A percentile compares a stretch with the other conserved stretches of the same genome.
phyloP scores from a whole-genome alignment of 2,888 invertebrate genomes.

The Schizaphis graminum region DNA sequence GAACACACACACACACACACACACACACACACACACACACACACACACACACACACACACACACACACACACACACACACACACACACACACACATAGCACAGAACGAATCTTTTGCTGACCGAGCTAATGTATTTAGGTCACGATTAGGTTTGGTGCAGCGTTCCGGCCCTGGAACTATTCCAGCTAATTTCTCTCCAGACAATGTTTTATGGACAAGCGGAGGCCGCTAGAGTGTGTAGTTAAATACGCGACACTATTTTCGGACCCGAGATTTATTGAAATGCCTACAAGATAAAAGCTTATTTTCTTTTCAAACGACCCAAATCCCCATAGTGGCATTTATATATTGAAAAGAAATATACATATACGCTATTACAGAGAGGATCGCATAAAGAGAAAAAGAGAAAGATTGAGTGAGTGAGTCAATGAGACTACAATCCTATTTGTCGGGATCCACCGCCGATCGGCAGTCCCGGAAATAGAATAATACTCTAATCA shows the following conservation, averaged over 20 bases:
- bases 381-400: neutral
- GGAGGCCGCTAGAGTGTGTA: neutral
- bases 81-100: neutral
- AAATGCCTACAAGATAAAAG: conserved; percentile 54
- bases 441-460: conserved; percentile 2
- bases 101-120: neutral
- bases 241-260: conserved; percentile 37
- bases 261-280: conserved; percentile 51
- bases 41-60: neutral
- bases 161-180: conserved; percentile 35
- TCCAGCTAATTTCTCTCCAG: conserved; percentile 51
- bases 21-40: too few relatives aligned
- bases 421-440: neutral
- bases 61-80: neutral
- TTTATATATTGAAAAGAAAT: conserved; percentile 56
- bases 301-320: conserved; percentile 62
- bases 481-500: conserved; percentile 52
- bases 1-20: too few relatives aligned
- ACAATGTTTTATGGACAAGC: conserved; percentile 12
- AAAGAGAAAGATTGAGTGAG: neutral
- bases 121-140: conserved; percentile 41
- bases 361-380: neutral
- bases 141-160: neutral
- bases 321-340: conserved; percentile 37
- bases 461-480: conserved; percentile 1